Conservation (phyloP, 2,888 invertebrate species). For the Mechanitis messenoides region DNA sequence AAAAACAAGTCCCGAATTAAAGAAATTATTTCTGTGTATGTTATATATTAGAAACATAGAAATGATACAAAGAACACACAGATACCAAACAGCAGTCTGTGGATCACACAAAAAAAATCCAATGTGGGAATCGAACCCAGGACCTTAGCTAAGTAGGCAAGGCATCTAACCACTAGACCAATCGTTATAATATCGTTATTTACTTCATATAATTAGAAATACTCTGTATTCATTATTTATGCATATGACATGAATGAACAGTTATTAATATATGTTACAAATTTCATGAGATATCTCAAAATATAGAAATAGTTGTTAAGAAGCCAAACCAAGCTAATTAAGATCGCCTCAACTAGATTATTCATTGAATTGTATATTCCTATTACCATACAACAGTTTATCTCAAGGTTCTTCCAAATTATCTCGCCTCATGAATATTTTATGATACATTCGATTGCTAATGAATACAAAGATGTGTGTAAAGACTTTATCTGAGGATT, state of each 20-base stretch:
- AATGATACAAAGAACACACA: too few species aligned
- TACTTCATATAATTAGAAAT: too few species aligned
- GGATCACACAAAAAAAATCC: too few species aligned
- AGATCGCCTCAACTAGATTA: constrained; percentile 17
- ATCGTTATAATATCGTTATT: too few species aligned
- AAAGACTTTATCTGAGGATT: too few species aligned
- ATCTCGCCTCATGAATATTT: background rate
- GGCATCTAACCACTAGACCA: too few species aligned
- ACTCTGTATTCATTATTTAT: background rate
- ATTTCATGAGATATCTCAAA: constrained; percentile 23
- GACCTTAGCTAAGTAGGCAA: too few species aligned
- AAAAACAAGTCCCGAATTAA: too few species aligned
- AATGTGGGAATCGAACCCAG: too few species aligned
- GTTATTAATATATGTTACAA: constrained; percentile 9
- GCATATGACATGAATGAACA: background rate
- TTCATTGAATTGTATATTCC: constrained; percentile 7
- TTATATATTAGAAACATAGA: too few species aligned
- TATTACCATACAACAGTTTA: constrained; percentile 2
- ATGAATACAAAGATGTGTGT: background rate
- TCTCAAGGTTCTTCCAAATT: background rate
- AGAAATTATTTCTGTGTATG: too few species aligned
- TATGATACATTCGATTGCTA: background rate
- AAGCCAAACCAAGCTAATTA: constrained; percentile 29
- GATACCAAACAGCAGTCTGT: too few species aligned
- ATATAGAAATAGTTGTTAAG: constrained; percentile 30